Base-by-base conservation (phyloP, 1,140 invertebrate genomes). In the Bombus impatiens region DNA sequence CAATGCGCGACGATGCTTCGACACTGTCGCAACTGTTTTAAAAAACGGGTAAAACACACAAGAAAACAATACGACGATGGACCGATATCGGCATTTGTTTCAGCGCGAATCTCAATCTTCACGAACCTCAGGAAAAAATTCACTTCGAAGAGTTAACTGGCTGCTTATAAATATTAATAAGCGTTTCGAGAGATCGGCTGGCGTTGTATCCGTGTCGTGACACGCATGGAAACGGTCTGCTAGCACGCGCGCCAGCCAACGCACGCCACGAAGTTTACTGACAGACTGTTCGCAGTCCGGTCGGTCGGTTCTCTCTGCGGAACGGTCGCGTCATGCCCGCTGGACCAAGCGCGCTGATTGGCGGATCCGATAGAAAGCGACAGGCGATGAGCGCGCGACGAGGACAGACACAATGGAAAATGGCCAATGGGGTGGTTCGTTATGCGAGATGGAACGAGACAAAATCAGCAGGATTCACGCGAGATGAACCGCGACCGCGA, bases 341-440 rank as follows among this genome's bases (percentile, higher is more conserved):
- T 90, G 89, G 89, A 90, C 89, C 89, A 78, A 86, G 86, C 83
- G 79, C 83, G 53, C 83, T 78, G 86, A 87, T 87, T 87, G 86
- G 86, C 37, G 13, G 67, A 53, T 78, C 5, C 65, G 74, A 72
- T 87, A 18, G 84, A 84, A 59, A 62, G 86, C 67, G 75, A 87
- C 57, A 65, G 42, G 74, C 74, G 57, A 59, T 13, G 15, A 10
- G 47, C 3, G 37, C 22, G 3, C 3, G 25, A 89, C 70, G 18
- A 78, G 42, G 88, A 82, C 42, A 15, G 78, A 53, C n/a, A 25
- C 0, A 68, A 37, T 25, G 86, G 81, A 71, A 86, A 47, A 78
- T 71, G 75, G 68, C 81, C 57, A 82, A 87, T 82, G 70, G 86
- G 82, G 70, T 83, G 62, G 86, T 82, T 65, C 59, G 79, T 42